Evolutionary conservation across 2,888 invertebrate species (phyloP).

Genomic region (Petrophora chlorosata): DNA sequence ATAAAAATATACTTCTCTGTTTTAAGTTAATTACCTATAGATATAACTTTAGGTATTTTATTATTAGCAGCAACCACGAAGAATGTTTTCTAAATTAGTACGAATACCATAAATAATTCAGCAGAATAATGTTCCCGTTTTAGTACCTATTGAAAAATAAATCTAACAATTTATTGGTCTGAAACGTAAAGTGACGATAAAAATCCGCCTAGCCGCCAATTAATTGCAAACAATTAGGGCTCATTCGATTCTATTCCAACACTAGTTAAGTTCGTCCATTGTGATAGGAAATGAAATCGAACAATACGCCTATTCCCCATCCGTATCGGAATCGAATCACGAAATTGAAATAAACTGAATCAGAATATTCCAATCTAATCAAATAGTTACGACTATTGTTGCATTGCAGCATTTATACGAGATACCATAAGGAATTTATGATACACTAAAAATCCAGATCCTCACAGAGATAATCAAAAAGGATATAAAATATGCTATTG

Average conservation of each 20-base stretch:
- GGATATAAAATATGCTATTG: slow-evolving; percentile 19
- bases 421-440: slow-evolving; percentile 25
- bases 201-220: background rate
- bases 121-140: no score
- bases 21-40: no score
- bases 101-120: no score
- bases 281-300: slow-evolving; percentile 21
- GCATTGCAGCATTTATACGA: slow-evolving; percentile 25
- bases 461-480: slow-evolving; percentile 23
- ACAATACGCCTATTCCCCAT: slow-evolving; percentile 27
- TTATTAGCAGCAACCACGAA: no score
- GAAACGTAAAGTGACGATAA: no score
- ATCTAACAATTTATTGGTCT: no score
- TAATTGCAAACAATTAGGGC: slow-evolving; percentile 4
- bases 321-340: slow-evolving; percentile 27
- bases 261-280: slow-evolving; percentile 9
- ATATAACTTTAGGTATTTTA: no score
- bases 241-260: background rate
- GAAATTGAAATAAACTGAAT: slow-evolving; percentile 35
- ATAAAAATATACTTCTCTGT: no score
- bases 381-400: slow-evolving; percentile 32
- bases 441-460: slow-evolving; percentile 22
- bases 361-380: slow-evolving; percentile 30
- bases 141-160: no score
- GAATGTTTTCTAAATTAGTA: no score